A percentile compares a stretch with the other conserved stretches of the same genome.
Conservation (phyloP, 37 sponge, comb jelly and placozoan species). For the Bolinopsis microptera region DNA sequence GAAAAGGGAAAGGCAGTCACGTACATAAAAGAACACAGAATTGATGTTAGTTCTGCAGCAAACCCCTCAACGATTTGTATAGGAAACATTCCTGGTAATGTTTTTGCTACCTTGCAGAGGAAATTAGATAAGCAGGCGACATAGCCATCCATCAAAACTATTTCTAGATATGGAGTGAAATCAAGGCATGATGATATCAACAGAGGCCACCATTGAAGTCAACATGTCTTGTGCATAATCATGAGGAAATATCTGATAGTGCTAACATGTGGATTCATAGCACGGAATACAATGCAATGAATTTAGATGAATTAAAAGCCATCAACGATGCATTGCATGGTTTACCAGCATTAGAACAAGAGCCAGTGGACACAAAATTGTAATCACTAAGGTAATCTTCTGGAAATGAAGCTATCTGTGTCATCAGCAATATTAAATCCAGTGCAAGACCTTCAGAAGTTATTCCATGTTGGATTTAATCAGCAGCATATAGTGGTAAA, state of each 20-base stretch:
- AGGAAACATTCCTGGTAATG: not conserved
- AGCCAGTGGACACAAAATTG: not conserved
- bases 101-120: not conserved
- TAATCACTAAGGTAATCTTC: not conserved
- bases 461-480: not conserved
- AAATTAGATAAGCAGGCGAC: not conserved
- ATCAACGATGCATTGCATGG: not conserved
- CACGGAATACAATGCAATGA: not conserved
- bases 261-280: not conserved
- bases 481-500: not conserved
- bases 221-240: not conserved
- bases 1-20: constrained; percentile 1
- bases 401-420: not conserved
- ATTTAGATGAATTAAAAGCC: constrained; percentile 8
- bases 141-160: not conserved
- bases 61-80: not conserved
- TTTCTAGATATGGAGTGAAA: not conserved
- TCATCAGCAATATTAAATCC: not conserved
- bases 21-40: not conserved
- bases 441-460: not conserved
- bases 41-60: not conserved
- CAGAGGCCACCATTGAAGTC: not conserved
- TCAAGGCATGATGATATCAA: not conserved
- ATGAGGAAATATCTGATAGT: not conserved
- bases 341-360: not conserved